Percentiles rank a stretch among this genome's conserved stretches.
These are phyloP conservation scores for Lophius americanus DNA, from an alignment of 2,797 vertebrate genomes.

Conservation along the genomic window DNA sequence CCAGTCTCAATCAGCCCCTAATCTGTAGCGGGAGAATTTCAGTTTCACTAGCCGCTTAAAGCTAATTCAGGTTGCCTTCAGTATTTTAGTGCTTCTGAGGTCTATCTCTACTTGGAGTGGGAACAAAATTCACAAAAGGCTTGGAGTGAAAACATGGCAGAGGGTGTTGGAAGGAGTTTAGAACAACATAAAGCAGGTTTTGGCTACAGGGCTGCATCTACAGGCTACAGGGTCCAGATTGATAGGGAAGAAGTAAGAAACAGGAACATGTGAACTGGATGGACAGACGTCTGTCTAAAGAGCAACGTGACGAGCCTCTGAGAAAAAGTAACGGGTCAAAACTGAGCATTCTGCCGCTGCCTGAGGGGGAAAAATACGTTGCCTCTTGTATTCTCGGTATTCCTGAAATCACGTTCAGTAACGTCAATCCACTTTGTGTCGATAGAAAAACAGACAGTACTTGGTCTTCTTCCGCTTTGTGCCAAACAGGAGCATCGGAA, in stretches of 20 bases:
- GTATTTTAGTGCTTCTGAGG: conserved; percentile 84
- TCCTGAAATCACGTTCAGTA: too few species aligned
- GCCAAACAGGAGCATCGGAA: too few species aligned
- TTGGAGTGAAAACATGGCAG: conserved; percentile 79
- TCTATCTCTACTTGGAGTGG: conserved; percentile 85
- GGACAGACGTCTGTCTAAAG: too few species aligned
- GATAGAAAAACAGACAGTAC: too few species aligned
- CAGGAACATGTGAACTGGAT: conserved; percentile 62
- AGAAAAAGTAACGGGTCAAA: too few species aligned
- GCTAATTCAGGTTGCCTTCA: conserved; percentile 92
- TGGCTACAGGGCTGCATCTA: conserved; percentile 44
- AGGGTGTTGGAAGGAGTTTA: conserved; percentile 1
- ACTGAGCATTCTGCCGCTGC: too few species aligned
- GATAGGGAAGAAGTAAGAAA: conserved; percentile 68
- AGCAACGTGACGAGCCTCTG: too few species aligned
- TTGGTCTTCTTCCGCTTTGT: too few species aligned
- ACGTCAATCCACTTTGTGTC: too few species aligned
- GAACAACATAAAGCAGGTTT: conserved; percentile 71
- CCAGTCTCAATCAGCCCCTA: conserved; percentile 91
- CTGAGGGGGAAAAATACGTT: too few species aligned
- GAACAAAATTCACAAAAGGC: conserved; percentile 77
- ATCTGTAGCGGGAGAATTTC: conserved; percentile 89
- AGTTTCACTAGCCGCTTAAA: conserved; percentile 91
- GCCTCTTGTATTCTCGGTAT: too few species aligned
- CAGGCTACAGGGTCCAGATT: conserved; percentile 72